These are phyloP conservation scores for Hartigia nigra DNA, from an alignment of 2,888 invertebrate species.

Conservation along the genomic window DNA sequence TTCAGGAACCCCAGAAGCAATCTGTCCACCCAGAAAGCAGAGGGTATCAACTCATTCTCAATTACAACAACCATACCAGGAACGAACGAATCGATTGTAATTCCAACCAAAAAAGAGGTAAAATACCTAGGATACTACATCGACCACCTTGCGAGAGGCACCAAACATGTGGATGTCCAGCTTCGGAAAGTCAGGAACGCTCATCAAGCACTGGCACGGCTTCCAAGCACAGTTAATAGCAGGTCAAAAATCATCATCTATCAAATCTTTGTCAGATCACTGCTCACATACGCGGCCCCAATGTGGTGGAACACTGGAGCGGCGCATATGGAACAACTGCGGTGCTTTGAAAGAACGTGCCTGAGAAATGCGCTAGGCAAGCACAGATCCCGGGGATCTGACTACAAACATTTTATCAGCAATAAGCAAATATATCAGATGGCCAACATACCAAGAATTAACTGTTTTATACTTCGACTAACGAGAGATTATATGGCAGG, in stretches of 20 bases:
- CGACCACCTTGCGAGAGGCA: conserved; percentile 13
- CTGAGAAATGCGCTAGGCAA: conserved; percentile 8
- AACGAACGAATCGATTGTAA: neutral
- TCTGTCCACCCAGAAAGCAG: conserved; percentile 8
- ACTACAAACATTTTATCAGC: conserved; percentile 8
- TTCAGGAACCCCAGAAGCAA: neutral
- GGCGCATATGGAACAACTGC: conserved; percentile 16
- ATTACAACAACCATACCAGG: conserved; percentile 11
- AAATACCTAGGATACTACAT: conserved; percentile 23
- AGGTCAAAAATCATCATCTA: conserved; percentile 26
- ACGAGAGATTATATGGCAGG: conserved; percentile 15
- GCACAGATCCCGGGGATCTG: neutral
- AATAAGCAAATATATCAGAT: conserved; percentile 24
- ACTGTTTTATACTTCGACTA: conserved; percentile 19
- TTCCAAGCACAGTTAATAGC: conserved; percentile 7
- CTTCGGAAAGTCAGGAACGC: conserved; percentile 9
- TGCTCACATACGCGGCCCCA: conserved; percentile 17
- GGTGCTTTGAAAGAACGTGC: conserved; percentile 25
- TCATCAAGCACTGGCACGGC: neutral
- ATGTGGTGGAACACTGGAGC: conserved; percentile 21
- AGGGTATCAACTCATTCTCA: conserved; percentile 14
- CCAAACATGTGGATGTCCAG: conserved; percentile 4
- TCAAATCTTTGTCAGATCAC: conserved; percentile 11
- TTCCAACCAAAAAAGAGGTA: conserved; percentile 14
- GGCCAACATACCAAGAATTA: conserved; percentile 22